Percentiles rank a stretch among this genome's conserved stretches.
Evolutionary conservation across 2,888 invertebrate genomes (phyloP).

Genomic region (Hydropsyche betteni): DNA sequence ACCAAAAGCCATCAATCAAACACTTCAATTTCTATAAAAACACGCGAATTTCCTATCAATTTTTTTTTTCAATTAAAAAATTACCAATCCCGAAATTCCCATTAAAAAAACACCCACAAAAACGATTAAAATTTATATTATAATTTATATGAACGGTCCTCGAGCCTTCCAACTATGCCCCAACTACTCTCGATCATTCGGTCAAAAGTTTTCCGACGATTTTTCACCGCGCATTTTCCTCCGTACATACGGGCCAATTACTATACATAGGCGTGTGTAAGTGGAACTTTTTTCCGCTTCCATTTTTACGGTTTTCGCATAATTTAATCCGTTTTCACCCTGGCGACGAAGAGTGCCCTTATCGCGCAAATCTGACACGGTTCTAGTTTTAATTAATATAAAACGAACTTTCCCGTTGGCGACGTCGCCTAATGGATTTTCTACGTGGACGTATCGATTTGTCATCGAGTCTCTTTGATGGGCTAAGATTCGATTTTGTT

Average conservation of each 20-base stretch:
- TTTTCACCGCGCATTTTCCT: background rate
- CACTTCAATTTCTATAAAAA: too few relatives aligned
- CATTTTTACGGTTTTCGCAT: background rate
- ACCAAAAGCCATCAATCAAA: too few relatives aligned
- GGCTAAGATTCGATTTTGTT: too few relatives aligned
- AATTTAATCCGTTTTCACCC: conserved; percentile 4
- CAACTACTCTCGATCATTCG: background rate
- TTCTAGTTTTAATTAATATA: conserved; percentile 6
- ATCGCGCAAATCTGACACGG: background rate
- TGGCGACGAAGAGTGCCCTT: background rate
- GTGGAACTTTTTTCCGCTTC: background rate
- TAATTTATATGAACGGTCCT: background rate
- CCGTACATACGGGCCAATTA: background rate
- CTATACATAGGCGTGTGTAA: background rate
- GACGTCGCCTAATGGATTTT: too few relatives aligned
- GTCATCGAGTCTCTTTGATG: too few relatives aligned
- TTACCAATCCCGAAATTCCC: too few relatives aligned
- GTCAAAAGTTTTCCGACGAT: background rate
- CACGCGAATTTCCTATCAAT: too few relatives aligned
- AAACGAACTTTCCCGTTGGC: too few relatives aligned
- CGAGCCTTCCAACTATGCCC: background rate
- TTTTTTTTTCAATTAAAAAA: too few relatives aligned
- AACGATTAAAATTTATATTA: background rate
- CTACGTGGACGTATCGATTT: too few relatives aligned
- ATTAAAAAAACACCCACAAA: too few relatives aligned